These are phyloP conservation scores for Muscicapa striata DNA, from an alignment of 2,797 vertebrate species.

Conservation along the genomic window DNA sequence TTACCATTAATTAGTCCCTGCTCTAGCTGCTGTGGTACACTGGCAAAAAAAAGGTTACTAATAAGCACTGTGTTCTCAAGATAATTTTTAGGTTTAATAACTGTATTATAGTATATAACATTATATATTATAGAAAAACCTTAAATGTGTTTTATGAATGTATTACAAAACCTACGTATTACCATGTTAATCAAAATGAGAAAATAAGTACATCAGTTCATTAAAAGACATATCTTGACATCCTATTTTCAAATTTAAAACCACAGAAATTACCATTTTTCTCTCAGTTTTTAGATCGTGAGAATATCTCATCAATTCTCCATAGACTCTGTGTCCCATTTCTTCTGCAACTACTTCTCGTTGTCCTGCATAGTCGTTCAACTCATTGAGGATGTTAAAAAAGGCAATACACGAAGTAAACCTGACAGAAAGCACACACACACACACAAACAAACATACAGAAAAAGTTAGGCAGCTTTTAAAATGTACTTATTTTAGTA, in stretches of 20 bases:
- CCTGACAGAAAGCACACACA: constrained; percentile 78
- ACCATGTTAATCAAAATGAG: background rate
- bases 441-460: background rate
- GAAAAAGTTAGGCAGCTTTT: background rate
- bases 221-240: background rate
- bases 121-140: background rate
- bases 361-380: constrained; percentile 98
- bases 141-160: background rate
- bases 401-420: constrained; percentile 96
- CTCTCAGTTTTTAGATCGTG: constrained; percentile 94
- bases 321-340: constrained; percentile 93
- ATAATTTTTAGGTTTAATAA: background rate
- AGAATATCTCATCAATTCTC: constrained; percentile 95
- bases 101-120: too few species aligned
- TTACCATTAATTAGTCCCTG: background rate
- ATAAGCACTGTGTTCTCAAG: background rate
- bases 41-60: background rate
- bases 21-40: background rate
- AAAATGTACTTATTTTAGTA: background rate
- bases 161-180: background rate
- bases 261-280: constrained; percentile 87
- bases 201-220: background rate
- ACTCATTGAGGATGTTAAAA: constrained; percentile 93
- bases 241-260: background rate
- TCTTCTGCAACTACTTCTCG: constrained; percentile 98